A percentile compares a stretch with the other conserved stretches of the same genome.
These are phyloP conservation scores for Montipora sp. DNA, from an alignment of 64 coral and sea anemone species.

Conservation along the genomic window DNA sequence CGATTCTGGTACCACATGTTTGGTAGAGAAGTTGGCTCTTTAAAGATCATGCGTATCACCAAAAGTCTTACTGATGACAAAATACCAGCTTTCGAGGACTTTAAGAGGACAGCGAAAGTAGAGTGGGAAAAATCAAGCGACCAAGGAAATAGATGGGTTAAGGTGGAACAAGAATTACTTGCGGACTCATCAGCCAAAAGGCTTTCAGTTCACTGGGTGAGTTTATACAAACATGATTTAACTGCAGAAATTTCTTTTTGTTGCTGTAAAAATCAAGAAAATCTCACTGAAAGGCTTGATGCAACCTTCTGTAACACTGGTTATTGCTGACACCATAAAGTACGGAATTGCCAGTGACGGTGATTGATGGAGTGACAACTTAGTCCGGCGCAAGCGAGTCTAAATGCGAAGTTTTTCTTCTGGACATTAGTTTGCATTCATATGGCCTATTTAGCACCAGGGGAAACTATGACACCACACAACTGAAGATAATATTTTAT, in stretches of 20 bases:
- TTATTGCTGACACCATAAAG: no score
- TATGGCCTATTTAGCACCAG: no score
- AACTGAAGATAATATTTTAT: no score
- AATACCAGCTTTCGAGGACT: neutral
- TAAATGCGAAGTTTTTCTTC: no score
- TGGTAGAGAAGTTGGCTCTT: neutral
- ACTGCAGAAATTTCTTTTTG: neutral
- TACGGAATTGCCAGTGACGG: no score
- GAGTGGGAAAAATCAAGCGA: neutral
- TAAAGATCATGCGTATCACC: slow-evolving; percentile 1
- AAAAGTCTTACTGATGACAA: neutral
- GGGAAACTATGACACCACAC: no score
- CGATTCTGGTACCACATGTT: slow-evolving; percentile 59
- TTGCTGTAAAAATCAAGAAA: no score
- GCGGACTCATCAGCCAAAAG: neutral
- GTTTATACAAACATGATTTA: neutral
- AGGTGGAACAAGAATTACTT: neutral
- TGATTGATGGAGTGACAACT: no score
- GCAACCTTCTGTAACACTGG: no score
- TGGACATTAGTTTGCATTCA: no score
- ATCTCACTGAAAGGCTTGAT: no score
- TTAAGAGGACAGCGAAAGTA: neutral
- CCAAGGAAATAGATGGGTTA: neutral
- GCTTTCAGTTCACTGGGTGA: slow-evolving; percentile 3
- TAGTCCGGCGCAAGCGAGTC: no score